These are phyloP conservation scores for Lophius americanus DNA, from an alignment of 2,797 vertebrate genomes.

Conservation along the genomic window DNA sequence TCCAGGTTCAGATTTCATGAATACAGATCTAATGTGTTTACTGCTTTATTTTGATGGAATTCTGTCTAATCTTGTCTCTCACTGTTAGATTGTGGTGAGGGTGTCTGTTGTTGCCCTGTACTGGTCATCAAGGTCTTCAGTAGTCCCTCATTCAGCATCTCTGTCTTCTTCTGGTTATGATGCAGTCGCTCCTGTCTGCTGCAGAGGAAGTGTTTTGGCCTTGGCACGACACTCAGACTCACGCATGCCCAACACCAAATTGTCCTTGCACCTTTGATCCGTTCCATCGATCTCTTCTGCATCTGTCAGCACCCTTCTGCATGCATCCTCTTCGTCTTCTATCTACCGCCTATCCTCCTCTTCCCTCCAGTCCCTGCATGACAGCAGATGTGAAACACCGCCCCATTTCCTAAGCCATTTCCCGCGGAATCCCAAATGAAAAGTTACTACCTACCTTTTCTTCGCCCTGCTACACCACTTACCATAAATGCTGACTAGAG, in stretches of 20 bases:
- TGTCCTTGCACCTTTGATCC: constrained; percentile 26
- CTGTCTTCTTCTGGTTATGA: constrained; percentile 20
- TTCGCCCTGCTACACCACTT: constrained; percentile 51
- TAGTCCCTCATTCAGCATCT: constrained; percentile 36
- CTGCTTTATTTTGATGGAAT: constrained; percentile 13
- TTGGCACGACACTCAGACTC: constrained; percentile 24
- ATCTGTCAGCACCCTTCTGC: constrained; percentile 29
- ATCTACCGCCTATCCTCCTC: constrained; percentile 17
- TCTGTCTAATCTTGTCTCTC: background rate
- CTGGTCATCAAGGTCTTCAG: constrained; percentile 31
- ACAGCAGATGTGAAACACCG: constrained; percentile 66
- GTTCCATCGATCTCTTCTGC: constrained; percentile 30
- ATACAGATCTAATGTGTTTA: background rate
- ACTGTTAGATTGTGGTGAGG: constrained; percentile 4
- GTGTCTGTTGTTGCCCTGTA: constrained; percentile 27
- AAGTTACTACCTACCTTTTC: constrained; percentile 71
- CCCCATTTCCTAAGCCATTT: constrained; percentile 57
- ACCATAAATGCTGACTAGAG: constrained; percentile 72
- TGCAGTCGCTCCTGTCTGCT: constrained; percentile 23
- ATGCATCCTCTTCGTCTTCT: constrained; percentile 14
- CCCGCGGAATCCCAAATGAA: constrained; percentile 63
- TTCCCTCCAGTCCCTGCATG: constrained; percentile 1
- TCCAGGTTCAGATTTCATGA: constrained; percentile 7
- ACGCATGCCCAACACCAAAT: constrained; percentile 11
- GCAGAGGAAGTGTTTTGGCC: constrained; percentile 34